Evolutionary conservation across 2,888 invertebrate genomes (phyloP).

Genomic region (Maniola hyperantus): DNA sequence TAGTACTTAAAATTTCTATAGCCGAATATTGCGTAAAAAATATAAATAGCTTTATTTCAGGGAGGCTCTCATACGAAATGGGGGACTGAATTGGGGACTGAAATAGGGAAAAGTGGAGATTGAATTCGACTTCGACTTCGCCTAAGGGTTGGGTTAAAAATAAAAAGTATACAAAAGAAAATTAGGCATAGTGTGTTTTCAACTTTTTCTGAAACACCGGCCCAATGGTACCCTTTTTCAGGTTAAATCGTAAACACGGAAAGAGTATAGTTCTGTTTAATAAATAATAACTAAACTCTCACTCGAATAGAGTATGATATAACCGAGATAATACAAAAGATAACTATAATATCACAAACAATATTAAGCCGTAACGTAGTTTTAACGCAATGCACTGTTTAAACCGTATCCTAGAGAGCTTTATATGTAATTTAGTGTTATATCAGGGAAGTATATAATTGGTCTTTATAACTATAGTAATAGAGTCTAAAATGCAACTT

Average conservation of each 20-base stretch:
- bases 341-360: constrained; percentile 16
- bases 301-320: constrained; percentile 6
- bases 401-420: constrained; percentile 33
- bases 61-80: too few species aligned
- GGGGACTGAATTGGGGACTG: too few species aligned
- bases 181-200: too few species aligned
- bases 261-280: background rate
- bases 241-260: background rate
- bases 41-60: too few species aligned
- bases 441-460: constrained; percentile 12
- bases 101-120: too few species aligned
- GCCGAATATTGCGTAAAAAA: too few species aligned
- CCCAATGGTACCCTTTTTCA: background rate
- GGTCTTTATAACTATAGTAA: background rate
- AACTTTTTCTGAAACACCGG: too few species aligned
- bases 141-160: too few species aligned
- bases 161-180: too few species aligned
- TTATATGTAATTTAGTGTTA: constrained; percentile 34
- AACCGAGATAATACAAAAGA: background rate
- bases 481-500: constrained; percentile 17
- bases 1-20: too few species aligned
- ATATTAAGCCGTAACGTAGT: constrained; percentile 31
- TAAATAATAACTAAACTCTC: background rate
- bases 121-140: too few species aligned
- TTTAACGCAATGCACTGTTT: constrained; percentile 33